These are phyloP conservation scores for Perca schrenkii DNA, from an alignment of 2,113 vertebrate species.

Conservation along the genomic window DNA sequence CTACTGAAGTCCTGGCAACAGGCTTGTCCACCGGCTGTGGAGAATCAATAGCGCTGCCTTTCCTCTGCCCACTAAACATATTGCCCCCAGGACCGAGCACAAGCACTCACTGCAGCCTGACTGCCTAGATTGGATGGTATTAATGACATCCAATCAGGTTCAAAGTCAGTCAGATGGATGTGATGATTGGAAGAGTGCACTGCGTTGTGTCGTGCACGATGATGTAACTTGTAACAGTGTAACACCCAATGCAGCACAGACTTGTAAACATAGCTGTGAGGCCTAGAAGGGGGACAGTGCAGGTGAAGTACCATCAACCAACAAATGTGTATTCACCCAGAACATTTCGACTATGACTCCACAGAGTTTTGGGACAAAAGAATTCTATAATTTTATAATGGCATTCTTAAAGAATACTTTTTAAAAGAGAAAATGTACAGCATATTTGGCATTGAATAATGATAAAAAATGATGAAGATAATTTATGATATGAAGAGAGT, in stretches of 20 bases:
- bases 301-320: background rate
- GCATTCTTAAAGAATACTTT: background rate
- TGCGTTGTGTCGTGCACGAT: conserved; percentile 20
- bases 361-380: background rate
- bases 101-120: conserved; percentile 36
- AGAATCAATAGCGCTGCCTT: conserved; percentile 74
- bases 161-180: conserved; percentile 49
- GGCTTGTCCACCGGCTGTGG: conserved; percentile 37
- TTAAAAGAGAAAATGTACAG: background rate
- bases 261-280: background rate
- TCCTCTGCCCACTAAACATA: conserved; percentile 53
- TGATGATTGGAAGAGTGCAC: conserved; percentile 38
- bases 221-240: conserved; percentile 38
- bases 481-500: background rate
- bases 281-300: background rate
- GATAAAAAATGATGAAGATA: background rate
- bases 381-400: background rate
- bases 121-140: conserved; percentile 45
- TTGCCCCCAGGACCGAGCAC: conserved; percentile 32
- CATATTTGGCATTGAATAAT: background rate
- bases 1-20: conserved; percentile 47
- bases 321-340: background rate
- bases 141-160: conserved; percentile 60
- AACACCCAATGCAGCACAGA: background rate
- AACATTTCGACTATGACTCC: background rate